Base-by-base conservation (phyloP, 1,140 invertebrate species). In the Aphidius ervi region DNA sequence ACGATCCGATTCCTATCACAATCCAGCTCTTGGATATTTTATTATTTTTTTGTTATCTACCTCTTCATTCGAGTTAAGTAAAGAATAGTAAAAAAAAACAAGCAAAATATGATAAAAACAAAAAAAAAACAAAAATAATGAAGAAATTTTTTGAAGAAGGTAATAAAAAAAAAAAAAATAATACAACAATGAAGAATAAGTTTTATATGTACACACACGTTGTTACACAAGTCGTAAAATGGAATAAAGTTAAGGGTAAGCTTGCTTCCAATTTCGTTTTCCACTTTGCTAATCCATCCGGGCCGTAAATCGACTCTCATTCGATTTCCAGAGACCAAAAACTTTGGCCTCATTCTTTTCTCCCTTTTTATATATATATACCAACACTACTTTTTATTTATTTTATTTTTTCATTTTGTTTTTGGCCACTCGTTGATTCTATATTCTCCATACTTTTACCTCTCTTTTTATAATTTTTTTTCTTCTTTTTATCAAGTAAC, bases 201-300 rank as follows among this genome's bases (percentile, higher is more conserved):
- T 43, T 8, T 10, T 7, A 43, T 7, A 16, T 41, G 40, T 42
- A 54, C n/a, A 54, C 49, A 54, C 39, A 54, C 39, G 52, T 54
- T 54, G 52, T 52, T 37, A 9, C 31, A 52, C 31, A 39, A 39
- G 37, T 42, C 52, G 52, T 54, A 54, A 54, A 54, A 54, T 41
- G 40, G 52, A 54, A 42, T 42, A 42, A 54, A 39, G n/a, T 54
- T 20, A 41, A 41, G 20, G 40, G 9, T 42, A 40, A 54, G 40
- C 52, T 41, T 54, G 2, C 50, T 52, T 40, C 37, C 8, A 52
- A 52, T 9, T 40, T 52, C 9, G 9, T 9, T 31, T 31, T 40
- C 42, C 39, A 54, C 52, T 54, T 42, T 42, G 40, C 39, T 54
- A 54, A 54, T 54, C 42, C 39, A 40, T 54, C 42, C 52, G 41